Evolutionary conservation across 1,140 invertebrate genomes (phyloP).

Genomic region (Sycophaga agraensis): DNA sequence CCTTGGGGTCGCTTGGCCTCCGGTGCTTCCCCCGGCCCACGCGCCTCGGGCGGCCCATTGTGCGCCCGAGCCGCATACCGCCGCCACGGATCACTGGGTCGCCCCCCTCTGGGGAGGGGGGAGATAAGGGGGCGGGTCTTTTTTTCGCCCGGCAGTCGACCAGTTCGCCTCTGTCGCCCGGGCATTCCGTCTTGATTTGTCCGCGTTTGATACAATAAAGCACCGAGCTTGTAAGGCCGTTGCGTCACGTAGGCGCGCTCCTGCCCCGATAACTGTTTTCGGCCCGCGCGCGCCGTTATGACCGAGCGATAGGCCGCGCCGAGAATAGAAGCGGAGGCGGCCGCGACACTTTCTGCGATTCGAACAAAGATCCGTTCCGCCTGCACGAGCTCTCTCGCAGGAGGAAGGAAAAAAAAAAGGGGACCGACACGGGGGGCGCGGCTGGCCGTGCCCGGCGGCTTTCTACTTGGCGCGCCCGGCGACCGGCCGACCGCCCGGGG

Average conservation of each 20-base stretch:
- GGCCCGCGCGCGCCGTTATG: conserved; percentile 32
- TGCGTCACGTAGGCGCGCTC: too few relatives aligned
- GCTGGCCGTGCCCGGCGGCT: too few relatives aligned
- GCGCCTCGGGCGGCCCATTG: neutral
- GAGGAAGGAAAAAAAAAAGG: too few relatives aligned
- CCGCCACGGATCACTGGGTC: conserved; percentile 10
- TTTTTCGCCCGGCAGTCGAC: neutral
- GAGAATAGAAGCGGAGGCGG: too few relatives aligned
- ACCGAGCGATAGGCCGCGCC: too few relatives aligned
- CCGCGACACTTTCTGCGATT: too few relatives aligned
- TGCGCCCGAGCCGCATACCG: neutral
- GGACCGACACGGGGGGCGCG: too few relatives aligned
- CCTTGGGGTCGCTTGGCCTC: neutral
- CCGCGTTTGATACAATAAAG: conserved; percentile 5
- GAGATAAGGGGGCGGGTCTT: neutral
- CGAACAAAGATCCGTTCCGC: too few relatives aligned
- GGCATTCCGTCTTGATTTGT: conserved; percentile 19
- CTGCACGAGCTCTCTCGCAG: too few relatives aligned
- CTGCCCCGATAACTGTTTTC: too few relatives aligned
- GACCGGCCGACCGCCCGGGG: too few relatives aligned
- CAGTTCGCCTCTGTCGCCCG: neutral
- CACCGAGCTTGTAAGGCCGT: conserved; percentile 1
- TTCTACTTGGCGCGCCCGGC: too few relatives aligned
- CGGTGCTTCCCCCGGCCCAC: neutral
- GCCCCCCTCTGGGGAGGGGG: neutral